Conservation (phyloP, 30 jellyfish, hydroid and myxozoan genomes). For the Rhopilema esculentum region DNA sequence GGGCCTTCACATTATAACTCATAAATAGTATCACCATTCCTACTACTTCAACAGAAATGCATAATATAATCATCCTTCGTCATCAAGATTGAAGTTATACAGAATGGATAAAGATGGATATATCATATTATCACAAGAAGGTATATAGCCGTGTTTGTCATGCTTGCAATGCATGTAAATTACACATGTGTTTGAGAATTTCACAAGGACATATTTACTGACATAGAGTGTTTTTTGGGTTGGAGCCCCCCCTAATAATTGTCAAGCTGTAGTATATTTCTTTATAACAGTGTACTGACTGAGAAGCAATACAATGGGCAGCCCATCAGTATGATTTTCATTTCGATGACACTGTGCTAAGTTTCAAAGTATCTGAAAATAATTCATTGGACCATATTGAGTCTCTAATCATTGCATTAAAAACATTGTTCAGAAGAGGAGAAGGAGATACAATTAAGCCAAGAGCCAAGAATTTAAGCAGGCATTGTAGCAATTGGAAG, state of each 20-base stretch:
- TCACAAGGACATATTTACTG: background rate
- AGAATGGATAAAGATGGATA: too few species aligned
- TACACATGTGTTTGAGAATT: background rate
- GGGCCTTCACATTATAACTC: background rate
- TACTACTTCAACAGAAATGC: too few species aligned
- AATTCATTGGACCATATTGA: too few species aligned
- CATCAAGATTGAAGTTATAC: too few species aligned
- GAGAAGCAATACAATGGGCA: background rate
- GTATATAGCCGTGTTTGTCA: background rate
- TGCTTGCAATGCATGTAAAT: background rate
- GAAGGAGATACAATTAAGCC: too few species aligned
- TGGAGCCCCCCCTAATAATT: background rate
- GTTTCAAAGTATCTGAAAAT: background rate
- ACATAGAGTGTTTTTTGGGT: background rate
- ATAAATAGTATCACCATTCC: too few species aligned
- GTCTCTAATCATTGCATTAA: too few species aligned
- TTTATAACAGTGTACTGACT: too few species aligned
- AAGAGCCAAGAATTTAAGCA: too few species aligned
- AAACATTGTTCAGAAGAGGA: too few species aligned
- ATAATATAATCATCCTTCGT: too few species aligned
- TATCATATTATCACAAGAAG: background rate
- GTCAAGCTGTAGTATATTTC: background rate
- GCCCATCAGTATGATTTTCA: background rate
- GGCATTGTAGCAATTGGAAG: too few species aligned
- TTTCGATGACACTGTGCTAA: background rate